Percentiles rank a stretch among this genome's conserved stretches.
Evolutionary conservation across 1,140 invertebrate species (phyloP).

Genomic region (Calephelis nemesis): DNA sequence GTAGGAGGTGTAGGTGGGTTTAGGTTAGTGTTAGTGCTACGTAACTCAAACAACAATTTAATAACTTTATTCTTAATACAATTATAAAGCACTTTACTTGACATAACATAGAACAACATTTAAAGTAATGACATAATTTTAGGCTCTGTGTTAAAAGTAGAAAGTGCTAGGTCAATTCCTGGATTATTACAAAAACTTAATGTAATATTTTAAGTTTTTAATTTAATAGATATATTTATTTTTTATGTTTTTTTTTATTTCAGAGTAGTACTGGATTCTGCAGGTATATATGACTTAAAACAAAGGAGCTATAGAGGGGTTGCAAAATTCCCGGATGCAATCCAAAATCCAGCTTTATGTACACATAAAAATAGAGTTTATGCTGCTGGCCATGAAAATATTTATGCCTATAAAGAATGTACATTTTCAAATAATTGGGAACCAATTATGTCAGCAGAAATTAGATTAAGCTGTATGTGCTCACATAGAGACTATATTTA

Average conservation of each 20-base stretch:
- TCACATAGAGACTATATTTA: slow-evolving; percentile 60
- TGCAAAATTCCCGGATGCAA: slow-evolving; percentile 54
- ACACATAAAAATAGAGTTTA: slow-evolving; percentile 49
- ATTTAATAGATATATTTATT: too few species aligned
- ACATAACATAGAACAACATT: too few species aligned
- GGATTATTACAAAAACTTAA: too few species aligned
- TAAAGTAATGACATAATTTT: too few species aligned
- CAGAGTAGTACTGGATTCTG: slow-evolving; percentile 58
- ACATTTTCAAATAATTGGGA: slow-evolving; percentile 43
- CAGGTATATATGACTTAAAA: slow-evolving; percentile 56
- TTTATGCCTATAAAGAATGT: slow-evolving; percentile 53
- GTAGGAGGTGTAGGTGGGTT: slow-evolving; percentile 64
- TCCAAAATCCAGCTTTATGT: slow-evolving; percentile 58
- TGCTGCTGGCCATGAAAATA: slow-evolving; percentile 52
- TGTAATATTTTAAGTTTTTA: too few species aligned
- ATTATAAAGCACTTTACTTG: too few species aligned
- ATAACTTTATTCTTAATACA: too few species aligned
- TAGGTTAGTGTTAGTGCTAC: slow-evolving; percentile 49
- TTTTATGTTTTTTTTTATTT: slow-evolving; percentile 23
- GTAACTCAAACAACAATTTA: too few species aligned
- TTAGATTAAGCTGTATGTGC: slow-evolving; percentile 47
- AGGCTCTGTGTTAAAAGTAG: too few species aligned
- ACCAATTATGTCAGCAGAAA: slow-evolving; percentile 43
- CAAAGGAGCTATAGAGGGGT: slow-evolving; percentile 49
- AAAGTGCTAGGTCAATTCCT: too few species aligned